A percentile compares a stretch with the other conserved stretches of the same genome.
phyloP scores from a whole-genome alignment of 2,797 vertebrate species.

The Rachycentron canadum region DNA sequence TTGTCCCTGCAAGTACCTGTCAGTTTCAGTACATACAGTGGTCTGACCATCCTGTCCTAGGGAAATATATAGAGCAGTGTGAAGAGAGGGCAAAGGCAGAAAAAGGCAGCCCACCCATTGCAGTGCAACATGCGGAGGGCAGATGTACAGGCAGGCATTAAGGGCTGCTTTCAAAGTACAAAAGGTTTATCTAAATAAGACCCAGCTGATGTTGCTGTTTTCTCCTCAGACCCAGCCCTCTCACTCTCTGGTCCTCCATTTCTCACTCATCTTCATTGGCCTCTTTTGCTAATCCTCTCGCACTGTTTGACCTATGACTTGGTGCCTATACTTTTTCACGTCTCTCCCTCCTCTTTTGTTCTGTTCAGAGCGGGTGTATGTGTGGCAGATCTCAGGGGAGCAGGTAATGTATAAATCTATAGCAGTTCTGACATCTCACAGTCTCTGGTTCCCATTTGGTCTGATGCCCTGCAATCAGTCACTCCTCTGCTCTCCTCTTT shows the following conservation, averaged over 20 bases:
- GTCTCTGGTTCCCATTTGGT: slow-evolving; percentile 83
- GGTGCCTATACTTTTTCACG: slow-evolving; percentile 67
- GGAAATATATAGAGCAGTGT: slow-evolving; percentile 46
- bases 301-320: slow-evolving; percentile 73
- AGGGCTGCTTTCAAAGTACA: slow-evolving; percentile 67
- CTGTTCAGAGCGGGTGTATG: slow-evolving; percentile 64
- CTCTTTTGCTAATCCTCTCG: slow-evolving; percentile 69
- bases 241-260: slow-evolving; percentile 39
- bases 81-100: slow-evolving; percentile 53
- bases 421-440: slow-evolving; percentile 72
- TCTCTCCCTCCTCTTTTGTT: slow-evolving; percentile 66
- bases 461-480: slow-evolving; percentile 75
- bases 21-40: not conserved
- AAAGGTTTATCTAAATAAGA: slow-evolving; percentile 82
- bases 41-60: slow-evolving; percentile 22
- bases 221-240: slow-evolving; percentile 51
- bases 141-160: slow-evolving; percentile 71
- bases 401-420: slow-evolving; percentile 81
- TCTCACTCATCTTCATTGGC: slow-evolving; percentile 65
- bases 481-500: slow-evolving; percentile 58
- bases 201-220: slow-evolving; percentile 74
- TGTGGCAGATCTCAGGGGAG: slow-evolving; percentile 77
- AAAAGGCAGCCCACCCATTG: slow-evolving; percentile 75
- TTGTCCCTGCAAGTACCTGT: slow-evolving; percentile 1
- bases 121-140: slow-evolving; percentile 78